Evolutionary conservation across 2,888 invertebrate species (phyloP).

Genomic region (Plagiodera versicolora): DNA sequence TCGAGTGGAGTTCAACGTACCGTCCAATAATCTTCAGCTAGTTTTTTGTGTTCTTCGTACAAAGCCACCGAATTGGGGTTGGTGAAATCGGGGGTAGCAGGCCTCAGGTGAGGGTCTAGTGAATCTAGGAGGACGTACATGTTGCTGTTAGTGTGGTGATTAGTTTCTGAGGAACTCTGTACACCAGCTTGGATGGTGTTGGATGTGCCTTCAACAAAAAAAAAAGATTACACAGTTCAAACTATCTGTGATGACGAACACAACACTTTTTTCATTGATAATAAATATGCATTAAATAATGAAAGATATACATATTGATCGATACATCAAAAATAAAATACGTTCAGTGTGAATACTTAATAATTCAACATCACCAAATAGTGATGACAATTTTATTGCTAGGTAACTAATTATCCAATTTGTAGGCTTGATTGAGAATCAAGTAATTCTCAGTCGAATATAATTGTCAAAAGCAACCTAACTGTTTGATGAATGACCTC

Average conservation of each 20-base stretch:
- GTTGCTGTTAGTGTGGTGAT: conserved; percentile 25
- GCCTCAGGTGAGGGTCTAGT: conserved; percentile 78
- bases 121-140: conserved; percentile 79
- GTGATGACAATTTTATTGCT: too few relatives aligned
- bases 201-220: conserved; percentile 21
- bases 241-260: too few relatives aligned
- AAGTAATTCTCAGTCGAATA: neutral
- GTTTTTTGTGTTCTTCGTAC: conserved; percentile 84
- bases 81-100: conserved; percentile 78
- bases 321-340: too few relatives aligned
- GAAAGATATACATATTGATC: too few relatives aligned
- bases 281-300: too few relatives aligned
- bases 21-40: conserved; percentile 86
- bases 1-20: conserved; percentile 58
- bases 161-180: conserved; percentile 24
- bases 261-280: too few relatives aligned
- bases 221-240: neutral
- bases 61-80: conserved; percentile 80
- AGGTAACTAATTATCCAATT: too few relatives aligned
- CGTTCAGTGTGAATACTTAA: too few relatives aligned
- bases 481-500: neutral
- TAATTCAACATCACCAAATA: too few relatives aligned
- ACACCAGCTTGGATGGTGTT: conserved; percentile 44
- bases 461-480: neutral
- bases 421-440: too few relatives aligned